These are phyloP conservation scores for Pipra filicauda DNA, from an alignment of 2,113 vertebrate species.

Conservation along the genomic window DNA sequence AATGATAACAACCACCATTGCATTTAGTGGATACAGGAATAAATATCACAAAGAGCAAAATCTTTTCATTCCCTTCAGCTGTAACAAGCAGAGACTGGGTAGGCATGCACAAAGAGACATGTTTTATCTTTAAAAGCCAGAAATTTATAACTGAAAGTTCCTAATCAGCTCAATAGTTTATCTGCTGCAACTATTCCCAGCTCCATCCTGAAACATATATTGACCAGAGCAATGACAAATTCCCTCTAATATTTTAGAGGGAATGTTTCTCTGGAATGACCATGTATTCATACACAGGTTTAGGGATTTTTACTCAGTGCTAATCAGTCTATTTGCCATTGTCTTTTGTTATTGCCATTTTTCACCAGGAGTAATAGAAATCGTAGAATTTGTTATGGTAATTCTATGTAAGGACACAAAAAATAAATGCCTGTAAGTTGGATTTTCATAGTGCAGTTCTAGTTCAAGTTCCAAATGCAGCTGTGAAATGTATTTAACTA, in stretches of 20 bases:
- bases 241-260: background rate
- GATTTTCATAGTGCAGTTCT: background rate
- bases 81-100: background rate
- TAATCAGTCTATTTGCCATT: background rate
- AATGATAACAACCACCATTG: background rate
- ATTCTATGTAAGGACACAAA: background rate
- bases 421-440: fast-evolving
- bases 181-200: background rate
- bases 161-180: background rate
- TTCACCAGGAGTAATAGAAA: background rate
- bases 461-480: background rate
- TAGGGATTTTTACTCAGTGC: background rate
- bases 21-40: background rate
- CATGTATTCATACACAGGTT: background rate
- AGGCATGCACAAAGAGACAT: background rate
- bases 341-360: background rate
- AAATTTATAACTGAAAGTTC: background rate
- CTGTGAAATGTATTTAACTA: background rate
- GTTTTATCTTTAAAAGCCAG: background rate
- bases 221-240: background rate
- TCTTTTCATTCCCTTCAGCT: background rate
- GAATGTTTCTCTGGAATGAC: background rate
- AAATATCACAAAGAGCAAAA: background rate
- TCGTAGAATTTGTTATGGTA: background rate
- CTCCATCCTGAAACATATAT: background rate